Evolutionary conservation across 2,113 vertebrate genomes (phyloP).

Genomic region (Gymnarchus niloticus): DNA sequence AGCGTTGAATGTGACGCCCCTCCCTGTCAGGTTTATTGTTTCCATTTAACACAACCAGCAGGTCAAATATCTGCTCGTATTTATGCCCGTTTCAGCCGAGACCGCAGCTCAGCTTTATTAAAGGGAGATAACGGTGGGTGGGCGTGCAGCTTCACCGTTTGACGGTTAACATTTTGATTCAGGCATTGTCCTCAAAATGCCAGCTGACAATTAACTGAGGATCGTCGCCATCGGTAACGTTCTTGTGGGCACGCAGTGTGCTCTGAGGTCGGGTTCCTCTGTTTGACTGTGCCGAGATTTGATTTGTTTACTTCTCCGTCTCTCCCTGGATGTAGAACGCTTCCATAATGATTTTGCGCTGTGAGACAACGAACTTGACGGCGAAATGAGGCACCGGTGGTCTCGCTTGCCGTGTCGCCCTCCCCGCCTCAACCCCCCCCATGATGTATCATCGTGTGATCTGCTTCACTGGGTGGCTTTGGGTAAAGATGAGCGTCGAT

Average conservation of each 20-base stretch:
- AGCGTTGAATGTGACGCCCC: neutral
- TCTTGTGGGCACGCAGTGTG: neutral
- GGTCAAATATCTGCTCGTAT: neutral
- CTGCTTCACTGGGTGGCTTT: neutral
- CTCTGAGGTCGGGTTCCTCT: neutral
- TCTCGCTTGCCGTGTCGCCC: neutral
- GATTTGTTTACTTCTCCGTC: neutral
- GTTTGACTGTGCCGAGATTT: too few species aligned
- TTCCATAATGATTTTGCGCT: too few species aligned
- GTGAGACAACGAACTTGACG: neutral
- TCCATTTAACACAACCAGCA: slow-evolving; percentile 11
- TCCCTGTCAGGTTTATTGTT: neutral
- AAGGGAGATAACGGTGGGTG: slow-evolving; percentile 6
- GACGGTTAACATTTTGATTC: slow-evolving; percentile 6
- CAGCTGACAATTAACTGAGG: slow-evolving; percentile 12
- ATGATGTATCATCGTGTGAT: neutral
- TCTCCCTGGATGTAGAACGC: neutral
- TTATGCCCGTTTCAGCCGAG: neutral
- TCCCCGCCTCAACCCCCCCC: neutral
- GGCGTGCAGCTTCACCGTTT: neutral
- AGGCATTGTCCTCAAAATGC: slow-evolving; percentile 7
- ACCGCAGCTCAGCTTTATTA: slow-evolving; percentile 2
- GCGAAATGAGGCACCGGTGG: neutral
- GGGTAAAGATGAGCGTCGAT: neutral
- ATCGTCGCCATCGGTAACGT: neutral